A percentile compares a stretch with the other conserved stretches of the same genome.
Evolutionary conservation across 2,888 invertebrate genomes (phyloP).

Genomic region (Phortica magna): DNA sequence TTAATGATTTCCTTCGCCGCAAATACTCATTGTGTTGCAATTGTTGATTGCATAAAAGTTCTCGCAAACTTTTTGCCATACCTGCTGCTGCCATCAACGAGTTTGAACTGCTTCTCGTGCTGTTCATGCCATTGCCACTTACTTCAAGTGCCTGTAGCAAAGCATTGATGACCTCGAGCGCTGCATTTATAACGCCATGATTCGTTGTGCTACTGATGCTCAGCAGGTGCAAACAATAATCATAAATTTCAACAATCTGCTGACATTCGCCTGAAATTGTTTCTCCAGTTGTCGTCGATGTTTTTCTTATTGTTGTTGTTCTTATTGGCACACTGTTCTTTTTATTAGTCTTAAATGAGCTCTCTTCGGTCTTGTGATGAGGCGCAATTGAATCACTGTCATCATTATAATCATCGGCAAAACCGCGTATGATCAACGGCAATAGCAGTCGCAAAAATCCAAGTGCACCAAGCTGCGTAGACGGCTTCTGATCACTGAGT

Average conservation of each 20-base stretch:
- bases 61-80: conserved; percentile 68
- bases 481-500: conserved; percentile 75
- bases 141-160: conserved; percentile 73
- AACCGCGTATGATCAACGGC: conserved; percentile 79
- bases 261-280: conserved; percentile 59
- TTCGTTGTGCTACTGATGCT: conserved; percentile 84
- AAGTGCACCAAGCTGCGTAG: conserved; percentile 83
- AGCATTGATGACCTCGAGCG: conserved; percentile 84
- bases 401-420: conserved; percentile 57
- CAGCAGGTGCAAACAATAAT: conserved; percentile 86
- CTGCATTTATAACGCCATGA: conserved; percentile 92
- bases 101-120: conserved; percentile 26
- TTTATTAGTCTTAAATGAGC: neutral
- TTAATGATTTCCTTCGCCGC: conserved; percentile 77
- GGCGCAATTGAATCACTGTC: conserved; percentile 59
- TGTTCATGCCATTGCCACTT: conserved; percentile 39
- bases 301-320: neutral
- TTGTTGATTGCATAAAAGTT: conserved; percentile 74
- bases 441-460: conserved; percentile 83
- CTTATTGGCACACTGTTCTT: conserved; percentile 32
- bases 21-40: conserved; percentile 77
- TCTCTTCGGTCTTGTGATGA: conserved; percentile 35
- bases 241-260: conserved; percentile 84
- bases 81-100: conserved; percentile 38
- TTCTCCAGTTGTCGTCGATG: conserved; percentile 40